These are phyloP conservation scores for Ostrea denselamellosa DNA, from an alignment of 1,140 invertebrate genomes.

Conservation along the genomic window DNA sequence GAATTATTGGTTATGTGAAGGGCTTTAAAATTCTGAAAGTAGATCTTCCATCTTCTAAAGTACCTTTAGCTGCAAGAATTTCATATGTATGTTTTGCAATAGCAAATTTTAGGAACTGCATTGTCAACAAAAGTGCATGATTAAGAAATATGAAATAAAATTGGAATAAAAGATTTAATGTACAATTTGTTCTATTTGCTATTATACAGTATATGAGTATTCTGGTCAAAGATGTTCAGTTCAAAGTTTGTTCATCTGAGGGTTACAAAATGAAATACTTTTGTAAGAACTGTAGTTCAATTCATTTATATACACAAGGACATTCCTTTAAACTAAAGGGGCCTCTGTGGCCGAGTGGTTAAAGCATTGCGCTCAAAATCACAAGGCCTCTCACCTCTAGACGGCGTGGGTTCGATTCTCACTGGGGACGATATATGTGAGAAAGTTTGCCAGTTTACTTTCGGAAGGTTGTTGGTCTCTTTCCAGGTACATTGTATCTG, in stretches of 20 bases:
- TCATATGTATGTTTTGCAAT: conserved; percentile 53
- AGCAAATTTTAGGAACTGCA: conserved; percentile 56
- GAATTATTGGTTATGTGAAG: conserved; percentile 57
- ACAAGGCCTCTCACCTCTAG: no score
- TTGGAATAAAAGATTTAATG: neutral
- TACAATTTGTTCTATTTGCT: neutral
- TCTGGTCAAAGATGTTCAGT: neutral
- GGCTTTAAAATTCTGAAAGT: conserved; percentile 56
- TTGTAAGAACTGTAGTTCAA: no score
- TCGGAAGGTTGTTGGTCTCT: no score
- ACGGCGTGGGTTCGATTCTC: no score
- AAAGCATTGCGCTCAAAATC: no score
- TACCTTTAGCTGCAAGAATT: conserved; percentile 47
- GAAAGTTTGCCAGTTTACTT: no score
- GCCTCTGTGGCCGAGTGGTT: no score
- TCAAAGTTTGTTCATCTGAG: neutral
- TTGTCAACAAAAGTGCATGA: conserved; percentile 50
- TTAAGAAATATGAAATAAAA: neutral
- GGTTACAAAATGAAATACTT: no score
- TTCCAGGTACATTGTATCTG: no score
- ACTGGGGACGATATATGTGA: no score
- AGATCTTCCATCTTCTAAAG: conserved; percentile 40
- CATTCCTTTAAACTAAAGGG: no score
- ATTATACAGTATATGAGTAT: neutral
- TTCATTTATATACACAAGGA: no score